Evolutionary conservation across 2,888 invertebrate genomes (phyloP).

Genomic region (Tetranychus piercei): DNA sequence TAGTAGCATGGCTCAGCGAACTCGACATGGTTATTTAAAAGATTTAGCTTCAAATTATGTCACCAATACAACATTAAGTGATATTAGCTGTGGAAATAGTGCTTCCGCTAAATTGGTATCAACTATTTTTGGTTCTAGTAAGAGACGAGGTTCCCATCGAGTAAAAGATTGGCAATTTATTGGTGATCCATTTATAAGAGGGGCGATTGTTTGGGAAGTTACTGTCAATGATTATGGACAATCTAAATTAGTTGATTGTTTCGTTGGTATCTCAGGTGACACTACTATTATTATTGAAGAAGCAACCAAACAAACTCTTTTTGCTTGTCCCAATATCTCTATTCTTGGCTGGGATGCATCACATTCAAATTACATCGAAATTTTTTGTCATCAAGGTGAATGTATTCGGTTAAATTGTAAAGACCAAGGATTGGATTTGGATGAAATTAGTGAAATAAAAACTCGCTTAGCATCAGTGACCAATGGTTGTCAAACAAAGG

Average conservation of each 20-base stretch:
- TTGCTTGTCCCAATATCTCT: conserved; percentile 62
- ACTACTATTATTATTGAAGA: conserved; percentile 71
- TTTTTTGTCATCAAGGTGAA: conserved; percentile 86
- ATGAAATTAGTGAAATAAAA: conserved; percentile 53
- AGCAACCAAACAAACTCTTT: conserved; percentile 56
- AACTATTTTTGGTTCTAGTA: conserved; percentile 15
- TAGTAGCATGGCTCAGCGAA: conserved; percentile 85
- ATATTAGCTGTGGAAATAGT: conserved; percentile 15
- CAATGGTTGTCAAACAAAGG: conserved; percentile 46
- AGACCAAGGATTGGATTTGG: conserved; percentile 39
- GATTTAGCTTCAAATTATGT: conserved; percentile 70
- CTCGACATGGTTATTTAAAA: conserved; percentile 82
- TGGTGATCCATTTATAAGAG: conserved; percentile 25
- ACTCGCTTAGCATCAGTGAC: conserved; percentile 62
- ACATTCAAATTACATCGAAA: conserved; percentile 37
- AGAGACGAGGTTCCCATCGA: conserved; percentile 6
- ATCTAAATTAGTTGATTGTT: conserved; percentile 45
- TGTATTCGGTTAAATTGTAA: conserved; percentile 61
- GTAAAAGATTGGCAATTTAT: conserved; percentile 15
- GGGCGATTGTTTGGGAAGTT: conserved; percentile 65
- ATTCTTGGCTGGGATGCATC: conserved; percentile 47
- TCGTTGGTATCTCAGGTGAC: conserved; percentile 68
- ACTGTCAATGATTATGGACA: conserved; percentile 43
- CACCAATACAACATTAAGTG: conserved; percentile 56
- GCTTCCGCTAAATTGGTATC: conserved; percentile 18